These are phyloP conservation scores for Ecdyonurus torrentis DNA, from an alignment of 2,888 invertebrate species.

Conservation along the genomic window DNA sequence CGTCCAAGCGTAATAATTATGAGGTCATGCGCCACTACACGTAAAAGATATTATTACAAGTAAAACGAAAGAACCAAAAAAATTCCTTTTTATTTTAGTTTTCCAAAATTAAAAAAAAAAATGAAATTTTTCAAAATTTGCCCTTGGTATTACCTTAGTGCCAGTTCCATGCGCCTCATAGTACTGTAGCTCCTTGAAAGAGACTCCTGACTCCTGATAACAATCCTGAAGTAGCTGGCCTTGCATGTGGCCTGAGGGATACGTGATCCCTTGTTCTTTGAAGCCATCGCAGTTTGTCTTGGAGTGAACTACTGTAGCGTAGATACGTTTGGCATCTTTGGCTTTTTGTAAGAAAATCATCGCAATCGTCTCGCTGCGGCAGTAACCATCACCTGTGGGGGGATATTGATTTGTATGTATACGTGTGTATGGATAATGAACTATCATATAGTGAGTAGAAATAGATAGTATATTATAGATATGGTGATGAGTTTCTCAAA, in stretches of 20 bases:
- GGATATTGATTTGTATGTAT: background rate
- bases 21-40: too few relatives aligned
- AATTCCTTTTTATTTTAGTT: background rate
- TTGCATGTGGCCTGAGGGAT: slow-evolving; percentile 14
- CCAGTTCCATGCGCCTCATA: slow-evolving; percentile 38
- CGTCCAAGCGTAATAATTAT: too few relatives aligned
- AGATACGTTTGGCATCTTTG: slow-evolving; percentile 31
- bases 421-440: too few relatives aligned
- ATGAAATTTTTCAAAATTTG: background rate
- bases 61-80: too few relatives aligned
- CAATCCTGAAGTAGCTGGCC: slow-evolving; percentile 31
- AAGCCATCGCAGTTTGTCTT: slow-evolving; percentile 43
- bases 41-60: too few relatives aligned
- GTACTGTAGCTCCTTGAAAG: slow-evolving; percentile 28
- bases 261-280: slow-evolving; percentile 25
- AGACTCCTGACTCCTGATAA: slow-evolving; percentile 37
- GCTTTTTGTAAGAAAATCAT: slow-evolving; percentile 54
- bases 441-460: too few relatives aligned
- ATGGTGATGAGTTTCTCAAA: too few relatives aligned
- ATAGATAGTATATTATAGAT: too few relatives aligned
- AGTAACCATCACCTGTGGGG: slow-evolving; percentile 52
- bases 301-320: slow-evolving; percentile 34
- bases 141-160: slow-evolving; percentile 18
- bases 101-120: background rate
- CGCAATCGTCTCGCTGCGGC: slow-evolving; percentile 61